Conservation (phyloP, 35 echinoderm and acorn worm species). For the Apostichopus parvimensis region DNA sequence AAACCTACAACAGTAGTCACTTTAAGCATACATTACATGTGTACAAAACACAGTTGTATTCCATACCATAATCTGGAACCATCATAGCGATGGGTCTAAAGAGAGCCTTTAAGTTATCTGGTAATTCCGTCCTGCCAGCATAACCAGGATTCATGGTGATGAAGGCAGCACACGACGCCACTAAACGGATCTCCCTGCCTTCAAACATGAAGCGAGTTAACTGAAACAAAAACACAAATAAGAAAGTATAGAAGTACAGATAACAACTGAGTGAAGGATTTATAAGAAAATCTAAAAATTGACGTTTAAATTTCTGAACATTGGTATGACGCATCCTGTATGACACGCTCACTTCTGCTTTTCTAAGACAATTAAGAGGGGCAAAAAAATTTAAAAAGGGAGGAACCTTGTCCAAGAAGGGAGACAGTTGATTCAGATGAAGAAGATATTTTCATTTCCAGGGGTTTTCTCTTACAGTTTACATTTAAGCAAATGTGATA, state of each 20-base stretch:
- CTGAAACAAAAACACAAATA: constrained; percentile 42
- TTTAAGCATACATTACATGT: no score
- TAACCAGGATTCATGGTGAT: constrained; percentile 99
- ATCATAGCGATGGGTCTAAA: constrained; percentile 98
- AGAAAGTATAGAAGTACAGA: neutral
- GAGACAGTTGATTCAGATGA: no score
- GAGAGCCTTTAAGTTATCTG: constrained; percentile 94
- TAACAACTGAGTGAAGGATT: neutral
- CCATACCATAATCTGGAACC: constrained; percentile 96
- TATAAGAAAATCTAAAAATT: neutral
- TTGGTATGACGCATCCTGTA: no score
- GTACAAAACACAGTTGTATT: no score
- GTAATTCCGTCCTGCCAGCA: constrained; percentile 92
- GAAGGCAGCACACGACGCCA: constrained; percentile 91
- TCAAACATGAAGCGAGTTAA: constrained; percentile 98
- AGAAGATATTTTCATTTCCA: no score
- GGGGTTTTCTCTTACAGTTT: no score
- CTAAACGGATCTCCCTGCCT: constrained; percentile 89
- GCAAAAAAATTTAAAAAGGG: neutral
- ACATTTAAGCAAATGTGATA: no score
- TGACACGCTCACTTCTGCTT: no score
- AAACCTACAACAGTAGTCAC: no score
- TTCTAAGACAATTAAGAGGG: no score
- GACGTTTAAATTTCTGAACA: no score
- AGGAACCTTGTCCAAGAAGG: neutral